A percentile compares a stretch with the other conserved stretches of the same genome.
These are phyloP conservation scores for Pseudanteris insignis DNA, from an alignment of 2,888 invertebrate genomes.

Conservation along the genomic window DNA sequence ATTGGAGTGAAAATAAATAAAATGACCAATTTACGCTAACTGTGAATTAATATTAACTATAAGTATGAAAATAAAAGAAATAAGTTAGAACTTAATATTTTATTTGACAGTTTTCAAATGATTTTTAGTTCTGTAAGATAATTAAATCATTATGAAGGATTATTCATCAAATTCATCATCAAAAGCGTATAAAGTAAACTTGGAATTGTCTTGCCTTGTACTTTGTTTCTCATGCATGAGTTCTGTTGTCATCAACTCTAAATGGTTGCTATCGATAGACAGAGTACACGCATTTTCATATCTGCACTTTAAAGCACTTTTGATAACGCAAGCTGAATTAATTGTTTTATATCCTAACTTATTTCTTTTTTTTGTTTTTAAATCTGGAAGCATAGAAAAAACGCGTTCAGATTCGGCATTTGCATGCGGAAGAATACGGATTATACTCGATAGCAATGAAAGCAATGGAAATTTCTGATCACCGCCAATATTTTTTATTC, in stretches of 20 bases:
- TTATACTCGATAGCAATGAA: neutral
- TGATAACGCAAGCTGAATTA: slow-evolving; percentile 20
- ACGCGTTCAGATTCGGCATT: slow-evolving; percentile 5
- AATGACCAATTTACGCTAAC: too few species aligned
- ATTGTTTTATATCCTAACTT: slow-evolving; percentile 3
- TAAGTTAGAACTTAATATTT: too few species aligned
- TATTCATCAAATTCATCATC: too few species aligned
- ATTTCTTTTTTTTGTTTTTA: slow-evolving; percentile 21
- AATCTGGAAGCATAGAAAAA: slow-evolving; percentile 12
- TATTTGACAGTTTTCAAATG: too few species aligned
- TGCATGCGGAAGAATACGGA: slow-evolving; percentile 5
- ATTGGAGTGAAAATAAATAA: too few species aligned
- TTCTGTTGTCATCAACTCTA: neutral
- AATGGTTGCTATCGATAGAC: slow-evolving; percentile 3
- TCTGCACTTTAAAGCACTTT: slow-evolving; percentile 13
- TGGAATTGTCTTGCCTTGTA: too few species aligned
- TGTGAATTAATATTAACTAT: too few species aligned
- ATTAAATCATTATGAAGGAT: too few species aligned
- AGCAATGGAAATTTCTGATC: slow-evolving; percentile 1
- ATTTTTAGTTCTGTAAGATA: too few species aligned
- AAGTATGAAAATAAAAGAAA: too few species aligned
- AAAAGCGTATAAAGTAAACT: too few species aligned
- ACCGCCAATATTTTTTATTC: slow-evolving; percentile 1
- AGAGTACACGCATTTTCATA: slow-evolving; percentile 14
- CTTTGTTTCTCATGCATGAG: too few species aligned